Evolutionary conservation across 2,113 vertebrate genomes (phyloP).

Genomic region (Propithecus coquereli): DNA sequence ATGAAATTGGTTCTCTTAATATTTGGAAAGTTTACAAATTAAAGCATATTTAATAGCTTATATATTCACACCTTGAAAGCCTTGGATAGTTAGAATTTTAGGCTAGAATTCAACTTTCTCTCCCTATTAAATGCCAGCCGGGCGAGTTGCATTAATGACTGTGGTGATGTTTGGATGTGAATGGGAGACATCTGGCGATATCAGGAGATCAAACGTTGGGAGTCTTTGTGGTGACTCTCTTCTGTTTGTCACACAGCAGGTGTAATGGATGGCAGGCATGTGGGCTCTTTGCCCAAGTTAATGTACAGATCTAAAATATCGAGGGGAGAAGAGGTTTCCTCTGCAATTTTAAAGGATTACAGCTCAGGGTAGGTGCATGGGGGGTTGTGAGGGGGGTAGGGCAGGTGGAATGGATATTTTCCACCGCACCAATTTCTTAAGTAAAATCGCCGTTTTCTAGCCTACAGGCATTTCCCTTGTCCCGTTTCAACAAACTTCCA

Average conservation of each 20-base stretch:
- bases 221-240: conserved; percentile 53
- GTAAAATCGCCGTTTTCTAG: conserved; percentile 3
- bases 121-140: conserved; percentile 51
- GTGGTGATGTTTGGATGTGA: conserved; percentile 69
- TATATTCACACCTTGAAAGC: conserved; percentile 16
- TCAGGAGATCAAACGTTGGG: conserved; percentile 70
- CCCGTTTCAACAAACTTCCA: background rate
- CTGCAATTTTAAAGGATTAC: background rate
- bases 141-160: conserved; percentile 57
- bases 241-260: conserved; percentile 72
- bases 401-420: background rate
- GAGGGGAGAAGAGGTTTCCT: background rate
- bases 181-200: conserved; percentile 72
- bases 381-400: background rate
- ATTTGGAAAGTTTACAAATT: background rate
- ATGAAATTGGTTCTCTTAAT: background rate
- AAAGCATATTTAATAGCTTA: conserved; percentile 11
- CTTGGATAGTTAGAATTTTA: conserved; percentile 37
- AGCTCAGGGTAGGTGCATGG: background rate
- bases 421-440: background rate
- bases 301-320: background rate
- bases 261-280: conserved; percentile 52
- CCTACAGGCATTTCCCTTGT: conserved; percentile 38
- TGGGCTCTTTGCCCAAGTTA: conserved; percentile 54
- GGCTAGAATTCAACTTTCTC: conserved; percentile 66